Evolutionary conservation across 2,888 invertebrate species (phyloP), one percentile per base, ranked within the genome.

Genomic region (Holacanthella duospinosa): DNA sequence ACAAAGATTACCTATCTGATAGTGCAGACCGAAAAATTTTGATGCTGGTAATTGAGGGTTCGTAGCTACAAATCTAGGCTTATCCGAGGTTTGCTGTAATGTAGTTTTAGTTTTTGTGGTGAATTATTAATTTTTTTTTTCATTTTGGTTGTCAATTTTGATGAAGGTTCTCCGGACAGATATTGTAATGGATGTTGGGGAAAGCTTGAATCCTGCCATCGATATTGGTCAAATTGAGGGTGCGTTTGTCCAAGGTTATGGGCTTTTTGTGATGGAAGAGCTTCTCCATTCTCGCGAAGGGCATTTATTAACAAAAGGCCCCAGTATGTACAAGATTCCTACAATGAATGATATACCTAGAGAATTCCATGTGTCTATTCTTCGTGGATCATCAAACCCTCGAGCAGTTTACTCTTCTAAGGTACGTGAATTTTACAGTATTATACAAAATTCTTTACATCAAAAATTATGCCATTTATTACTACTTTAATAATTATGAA

Each of bases 181-280:
- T 74, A 94, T 96, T 72, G 93, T 96, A 0, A 95, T 96, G 94
- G 96, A 96, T 79, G 82, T 95, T 69, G 96, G 95, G 0, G 86
- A 89, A 72, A 94, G 94, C 78, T 79, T 96, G 62, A 96, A 96
- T 78, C 96, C 96, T 1, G 94, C 95, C 1, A 91, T 96, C 68
- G 96, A 96, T 74, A 88, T 96, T 72, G 96, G 96, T 0, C 96
- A 96, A 80, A 87, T 96, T 21, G 96, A 96, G 79, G 96, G 96
- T 1, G 96, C 83, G 0, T 96, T 94, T 74, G 82, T 92, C 75
- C 95, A 95, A 82, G 96, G 96, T 0, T 92, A 93, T 74, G 96
- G 96, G 1, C 77, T 96, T 61, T 93, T 89, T 74, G 89, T 89
- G 0, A 79, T 95, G 75, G 96, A 96, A 78, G 93, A 95, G 76